These are phyloP conservation scores for Drosophila ironensis DNA, from an alignment of 1,140 invertebrate genomes.

Conservation along the genomic window DNA sequence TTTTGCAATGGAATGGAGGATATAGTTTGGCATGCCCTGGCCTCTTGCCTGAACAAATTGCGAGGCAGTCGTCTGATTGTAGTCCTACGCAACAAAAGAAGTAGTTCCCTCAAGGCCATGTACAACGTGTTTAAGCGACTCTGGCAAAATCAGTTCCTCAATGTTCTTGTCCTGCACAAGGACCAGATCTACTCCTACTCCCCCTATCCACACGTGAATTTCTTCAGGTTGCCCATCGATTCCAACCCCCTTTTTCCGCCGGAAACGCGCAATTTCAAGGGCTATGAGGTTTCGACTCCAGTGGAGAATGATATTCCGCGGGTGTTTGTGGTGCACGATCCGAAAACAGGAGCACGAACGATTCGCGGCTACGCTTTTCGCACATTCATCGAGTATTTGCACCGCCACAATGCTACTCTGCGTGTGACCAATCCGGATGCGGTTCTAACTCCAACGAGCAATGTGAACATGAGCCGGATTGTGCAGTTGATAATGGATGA, in stretches of 20 bases:
- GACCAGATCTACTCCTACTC: constrained; percentile 45
- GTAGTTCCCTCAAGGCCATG: constrained; percentile 2
- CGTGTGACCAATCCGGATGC: constrained; percentile 41
- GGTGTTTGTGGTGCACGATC: constrained; percentile 47
- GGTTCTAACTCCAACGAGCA: constrained; percentile 19
- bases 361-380: constrained; percentile 64
- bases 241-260: constrained; percentile 26
- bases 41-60: constrained; percentile 37
- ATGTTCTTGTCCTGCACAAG: constrained; percentile 42
- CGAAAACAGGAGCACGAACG: neutral
- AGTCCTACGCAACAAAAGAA: neutral
- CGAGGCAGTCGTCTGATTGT: constrained; percentile 44
- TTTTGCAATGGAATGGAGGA: constrained; percentile 49
- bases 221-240: constrained; percentile 6
- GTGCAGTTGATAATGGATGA: constrained; percentile 32
- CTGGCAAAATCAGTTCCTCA: constrained; percentile 55
- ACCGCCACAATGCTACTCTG: constrained; percentile 55
- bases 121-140: constrained; percentile 34
- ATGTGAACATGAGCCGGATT: constrained; percentile 57
- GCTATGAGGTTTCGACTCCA: constrained; percentile 61
- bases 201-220: constrained; percentile 50
- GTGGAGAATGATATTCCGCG: constrained; percentile 72
- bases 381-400: constrained; percentile 57
- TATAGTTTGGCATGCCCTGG: constrained; percentile 42
- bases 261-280: constrained; percentile 16